A percentile compares a stretch with the other conserved stretches of the same genome.
phyloP scores from a whole-genome alignment of 2,797 vertebrate genomes.

The Dendrocincla fuliginosa region DNA sequence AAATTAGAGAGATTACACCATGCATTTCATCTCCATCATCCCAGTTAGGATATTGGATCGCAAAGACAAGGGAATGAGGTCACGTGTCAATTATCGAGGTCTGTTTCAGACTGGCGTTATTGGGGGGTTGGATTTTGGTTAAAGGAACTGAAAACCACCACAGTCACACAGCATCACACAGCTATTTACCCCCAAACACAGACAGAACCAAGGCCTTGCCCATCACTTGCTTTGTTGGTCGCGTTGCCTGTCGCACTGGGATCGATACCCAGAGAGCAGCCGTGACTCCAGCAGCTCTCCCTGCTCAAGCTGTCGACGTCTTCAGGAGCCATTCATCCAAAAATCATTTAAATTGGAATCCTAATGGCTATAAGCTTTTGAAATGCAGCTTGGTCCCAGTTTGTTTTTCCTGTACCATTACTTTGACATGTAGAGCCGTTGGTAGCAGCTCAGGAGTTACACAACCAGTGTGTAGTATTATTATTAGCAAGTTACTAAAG shows the following conservation, averaged over 20 bases:
- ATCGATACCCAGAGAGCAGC: constrained; percentile 78
- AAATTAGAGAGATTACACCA: constrained; percentile 80
- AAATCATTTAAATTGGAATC: constrained; percentile 82
- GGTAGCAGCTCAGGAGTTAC: constrained; percentile 72
- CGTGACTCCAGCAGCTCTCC: constrained; percentile 80
- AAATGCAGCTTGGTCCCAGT: constrained; percentile 77
- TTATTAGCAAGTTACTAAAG: constrained; percentile 82
- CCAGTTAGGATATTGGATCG: constrained; percentile 76
- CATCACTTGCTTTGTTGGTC: constrained; percentile 80
- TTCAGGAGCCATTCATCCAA: constrained; percentile 83
- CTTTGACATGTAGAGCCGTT: constrained; percentile 58
- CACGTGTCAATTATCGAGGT: constrained; percentile 80
- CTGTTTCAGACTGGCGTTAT: constrained; percentile 80
- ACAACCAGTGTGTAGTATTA: constrained; percentile 66
- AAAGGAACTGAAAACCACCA: constrained; percentile 86
- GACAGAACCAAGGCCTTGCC: constrained; percentile 86
- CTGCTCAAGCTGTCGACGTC: constrained; percentile 82
- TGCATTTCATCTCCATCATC: constrained; percentile 80
- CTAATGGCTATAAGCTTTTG: constrained; percentile 80
- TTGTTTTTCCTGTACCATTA: constrained; percentile 73
- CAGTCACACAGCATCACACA: constrained; percentile 89
- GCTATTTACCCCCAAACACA: constrained; percentile 91
- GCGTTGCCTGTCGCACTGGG: constrained; percentile 81
- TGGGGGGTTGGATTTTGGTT: constrained; percentile 80
- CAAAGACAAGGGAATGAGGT: constrained; percentile 73